phyloP scores from a whole-genome alignment of 2,113 vertebrate species.

The Tursiops truncatus region DNA sequence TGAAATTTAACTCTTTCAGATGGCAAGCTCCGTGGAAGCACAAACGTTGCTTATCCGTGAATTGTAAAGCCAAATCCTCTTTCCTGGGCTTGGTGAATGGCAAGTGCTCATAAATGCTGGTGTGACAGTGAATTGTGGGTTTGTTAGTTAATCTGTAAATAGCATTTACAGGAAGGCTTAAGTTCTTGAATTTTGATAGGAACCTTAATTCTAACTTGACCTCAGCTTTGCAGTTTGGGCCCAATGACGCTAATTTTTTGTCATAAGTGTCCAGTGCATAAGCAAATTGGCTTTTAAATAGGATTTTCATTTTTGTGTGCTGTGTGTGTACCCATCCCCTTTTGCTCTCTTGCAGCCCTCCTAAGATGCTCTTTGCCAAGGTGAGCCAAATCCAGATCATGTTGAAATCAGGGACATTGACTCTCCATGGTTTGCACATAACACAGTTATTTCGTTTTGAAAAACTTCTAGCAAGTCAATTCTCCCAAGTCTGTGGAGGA shows the following conservation, averaged over 20 bases:
- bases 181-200: conserved; percentile 2
- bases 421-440: not conserved
- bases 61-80: not conserved
- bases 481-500: not conserved
- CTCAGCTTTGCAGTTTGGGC: not conserved
- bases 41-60: not conserved
- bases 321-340: not conserved
- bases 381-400: not conserved
- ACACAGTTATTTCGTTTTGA: conserved; percentile 32
- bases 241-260: not conserved
- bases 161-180: not conserved
- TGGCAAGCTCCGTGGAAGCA: not conserved
- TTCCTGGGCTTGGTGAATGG: not conserved
- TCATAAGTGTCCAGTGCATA: not conserved
- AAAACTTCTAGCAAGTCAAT: not conserved
- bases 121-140: not conserved
- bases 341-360: not conserved
- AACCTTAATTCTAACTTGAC: not conserved
- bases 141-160: not conserved
- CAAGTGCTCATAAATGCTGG: not conserved
- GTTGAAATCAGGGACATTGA: not conserved
- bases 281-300: not conserved
- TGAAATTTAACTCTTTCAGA: not conserved
- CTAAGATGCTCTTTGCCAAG: not conserved
- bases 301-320: not conserved